These are phyloP conservation scores for Varanus salvator DNA, from an alignment of 2,113 vertebrate genomes.

Conservation along the genomic window DNA sequence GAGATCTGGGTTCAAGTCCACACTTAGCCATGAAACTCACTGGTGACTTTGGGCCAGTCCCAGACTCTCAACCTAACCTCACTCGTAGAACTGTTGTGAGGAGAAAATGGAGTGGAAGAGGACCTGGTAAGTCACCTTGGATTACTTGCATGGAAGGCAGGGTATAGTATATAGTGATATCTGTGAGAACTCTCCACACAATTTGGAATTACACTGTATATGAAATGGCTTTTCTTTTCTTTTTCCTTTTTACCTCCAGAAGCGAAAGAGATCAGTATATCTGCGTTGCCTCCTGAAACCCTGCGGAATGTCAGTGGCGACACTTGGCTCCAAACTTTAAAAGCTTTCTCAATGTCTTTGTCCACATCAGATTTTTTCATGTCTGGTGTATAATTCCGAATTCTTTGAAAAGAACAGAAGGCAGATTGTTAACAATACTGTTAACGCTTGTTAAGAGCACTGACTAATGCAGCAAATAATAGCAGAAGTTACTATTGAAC, in stretches of 20 bases:
- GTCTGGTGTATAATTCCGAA: conserved; percentile 73
- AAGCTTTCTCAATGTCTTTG: conserved; percentile 63
- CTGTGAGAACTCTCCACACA: too few species aligned
- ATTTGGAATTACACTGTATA: not conserved
- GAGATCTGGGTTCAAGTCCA: too few species aligned
- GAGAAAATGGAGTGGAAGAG: too few species aligned
- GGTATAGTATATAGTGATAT: too few species aligned
- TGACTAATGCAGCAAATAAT: too few species aligned
- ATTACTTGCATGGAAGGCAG: too few species aligned
- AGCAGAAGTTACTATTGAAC: not conserved
- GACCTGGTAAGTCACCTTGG: too few species aligned
- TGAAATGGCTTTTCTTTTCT: not conserved
- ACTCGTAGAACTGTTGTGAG: too few species aligned
- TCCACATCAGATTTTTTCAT: conserved; percentile 50
- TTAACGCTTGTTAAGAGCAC: too few species aligned
- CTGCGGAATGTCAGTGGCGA: conserved; percentile 74
- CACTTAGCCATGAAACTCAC: too few species aligned
- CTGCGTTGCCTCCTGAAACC: conserved; percentile 72
- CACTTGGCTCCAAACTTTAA: conserved; percentile 80
- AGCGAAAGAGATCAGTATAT: conserved; percentile 80
- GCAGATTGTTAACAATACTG: not conserved
- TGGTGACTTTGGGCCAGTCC: too few species aligned
- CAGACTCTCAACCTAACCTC: too few species aligned
- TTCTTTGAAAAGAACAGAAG: conserved; percentile 65
- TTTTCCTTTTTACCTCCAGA: conserved; percentile 51